Evolutionary conservation across 2,113 vertebrate species (phyloP), one percentile per base, ranked within the genome.

Genomic region (Rhizomys pruinosus): DNA sequence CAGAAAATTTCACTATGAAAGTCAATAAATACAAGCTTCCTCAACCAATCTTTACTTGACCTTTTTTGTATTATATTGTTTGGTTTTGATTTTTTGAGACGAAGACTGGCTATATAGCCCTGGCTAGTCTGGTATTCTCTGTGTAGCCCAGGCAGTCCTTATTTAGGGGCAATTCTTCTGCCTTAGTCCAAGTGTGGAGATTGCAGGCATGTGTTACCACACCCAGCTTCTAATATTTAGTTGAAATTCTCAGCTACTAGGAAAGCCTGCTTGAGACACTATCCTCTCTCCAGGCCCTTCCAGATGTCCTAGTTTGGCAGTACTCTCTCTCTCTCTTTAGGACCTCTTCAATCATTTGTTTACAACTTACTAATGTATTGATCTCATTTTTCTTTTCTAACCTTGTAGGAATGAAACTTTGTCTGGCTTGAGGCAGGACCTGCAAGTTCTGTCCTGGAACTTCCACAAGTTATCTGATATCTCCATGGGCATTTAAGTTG

Each of bases 1-100:
- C 12, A 69, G 23, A 19, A 84, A 74, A 84, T 76, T 87, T 78
- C 42, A 81, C 73, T 59, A 55, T 69, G 73, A 69, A 88, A 93
- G 5, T 79, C 66, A 81, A 19, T 29, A 68, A 29, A 47, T 73
- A 19, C 4, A 81, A 81, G 39, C n/a, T 27, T 22, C 7, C 23
- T 9, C 37, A 82, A 11, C 9, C 17, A 63, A 42, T 82, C 39
- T 64, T 63, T 5, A 11, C 15, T 44, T 82, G 37, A 44, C 11
- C 37, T 32, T 82, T 52, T 52, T 52, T 52, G 47, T 7, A 7
- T 52, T 52, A 7, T 52, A 11, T 52, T 52, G 47, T 3, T 9
- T 64, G 68, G 68, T 84, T 68, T 34, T 66, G 23, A 34, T 42
- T 68, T 68, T 68, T 23, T 17, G 3, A 37, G 81, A 69, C 19